These are phyloP conservation scores for Smittia aterrima DNA, from an alignment of 2,888 invertebrate species.

Conservation along the genomic window DNA sequence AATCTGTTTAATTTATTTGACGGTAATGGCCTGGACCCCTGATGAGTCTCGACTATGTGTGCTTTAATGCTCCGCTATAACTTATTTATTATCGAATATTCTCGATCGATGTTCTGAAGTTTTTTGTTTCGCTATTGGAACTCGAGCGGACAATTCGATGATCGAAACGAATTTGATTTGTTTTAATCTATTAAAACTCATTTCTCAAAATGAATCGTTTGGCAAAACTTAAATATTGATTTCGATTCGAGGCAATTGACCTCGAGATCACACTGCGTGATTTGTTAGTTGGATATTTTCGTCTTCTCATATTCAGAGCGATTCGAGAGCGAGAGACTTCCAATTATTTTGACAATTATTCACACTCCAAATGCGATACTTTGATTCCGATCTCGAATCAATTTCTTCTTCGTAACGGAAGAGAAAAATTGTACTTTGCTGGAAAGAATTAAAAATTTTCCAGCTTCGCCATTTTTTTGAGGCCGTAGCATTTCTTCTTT, in stretches of 20 bases:
- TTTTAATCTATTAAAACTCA: neutral
- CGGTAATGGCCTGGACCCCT: constrained; percentile 22
- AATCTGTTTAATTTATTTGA: constrained; percentile 34
- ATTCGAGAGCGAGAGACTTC: neutral
- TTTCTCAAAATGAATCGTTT: neutral
- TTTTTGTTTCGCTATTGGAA: neutral
- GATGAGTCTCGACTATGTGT: neutral
- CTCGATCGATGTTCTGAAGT: neutral
- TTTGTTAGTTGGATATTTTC: constrained; percentile 16
- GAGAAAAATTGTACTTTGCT: neutral
- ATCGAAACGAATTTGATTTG: neutral
- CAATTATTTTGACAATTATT: constrained; percentile 3
- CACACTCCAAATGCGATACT: neutral
- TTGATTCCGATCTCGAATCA: neutral
- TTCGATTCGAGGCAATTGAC: constrained; percentile 28
- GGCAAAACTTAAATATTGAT: neutral
- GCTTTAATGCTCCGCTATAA: neutral
- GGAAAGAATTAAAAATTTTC: neutral
- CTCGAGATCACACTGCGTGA: constrained; percentile 24
- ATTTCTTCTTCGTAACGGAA: neutral
- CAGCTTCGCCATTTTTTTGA: neutral
- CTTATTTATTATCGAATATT: neutral
- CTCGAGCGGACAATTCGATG: neutral
- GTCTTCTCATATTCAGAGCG: neutral
- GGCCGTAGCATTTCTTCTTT: neutral